Percentiles rank a stretch among this genome's conserved stretches.
phyloP scores from a whole-genome alignment of 2,888 invertebrate species.

The Metalampra italica region DNA sequence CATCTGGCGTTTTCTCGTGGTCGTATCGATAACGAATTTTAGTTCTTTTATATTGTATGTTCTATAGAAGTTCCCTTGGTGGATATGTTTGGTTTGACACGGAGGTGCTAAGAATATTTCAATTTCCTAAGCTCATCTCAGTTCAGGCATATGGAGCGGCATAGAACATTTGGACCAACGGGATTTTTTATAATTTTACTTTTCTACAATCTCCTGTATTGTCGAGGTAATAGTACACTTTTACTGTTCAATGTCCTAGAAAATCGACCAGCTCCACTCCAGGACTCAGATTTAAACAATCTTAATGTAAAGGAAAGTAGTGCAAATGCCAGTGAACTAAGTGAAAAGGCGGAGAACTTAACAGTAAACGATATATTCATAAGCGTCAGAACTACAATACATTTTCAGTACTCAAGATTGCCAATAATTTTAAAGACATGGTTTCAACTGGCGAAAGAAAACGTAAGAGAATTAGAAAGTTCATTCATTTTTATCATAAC shows the following conservation, averaged over 20 bases:
- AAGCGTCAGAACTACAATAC: slow-evolving; percentile 95
- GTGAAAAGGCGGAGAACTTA: slow-evolving; percentile 80
- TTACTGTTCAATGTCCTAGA: slow-evolving; percentile 72
- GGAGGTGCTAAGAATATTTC: slow-evolving; percentile 48
- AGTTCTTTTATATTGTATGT: no score
- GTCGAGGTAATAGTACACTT: slow-evolving; percentile 78
- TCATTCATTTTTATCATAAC: no score
- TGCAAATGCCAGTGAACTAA: slow-evolving; percentile 54
- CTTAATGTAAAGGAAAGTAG: slow-evolving; percentile 74
- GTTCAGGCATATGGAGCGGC: slow-evolving; percentile 67
- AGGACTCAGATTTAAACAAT: slow-evolving; percentile 63
- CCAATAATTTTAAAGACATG: slow-evolving; percentile 95
- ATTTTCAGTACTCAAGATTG: slow-evolving; percentile 90
- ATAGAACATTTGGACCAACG: slow-evolving; percentile 69
- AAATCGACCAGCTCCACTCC: slow-evolving; percentile 60
- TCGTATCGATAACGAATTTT: no score
- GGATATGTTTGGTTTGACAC: no score
- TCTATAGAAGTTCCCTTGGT: no score
- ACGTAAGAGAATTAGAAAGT: no score
- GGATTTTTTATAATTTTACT: slow-evolving; percentile 72
- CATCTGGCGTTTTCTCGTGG: no score
- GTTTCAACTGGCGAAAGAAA: slow-evolving; percentile 94
- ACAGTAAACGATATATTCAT: slow-evolving; percentile 93
- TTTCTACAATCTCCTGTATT: slow-evolving; percentile 80
- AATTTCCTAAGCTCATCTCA: slow-evolving; percentile 53